Evolutionary conservation across 2,888 invertebrate species (phyloP).

Genomic region (Drosophila kanekoi): DNA sequence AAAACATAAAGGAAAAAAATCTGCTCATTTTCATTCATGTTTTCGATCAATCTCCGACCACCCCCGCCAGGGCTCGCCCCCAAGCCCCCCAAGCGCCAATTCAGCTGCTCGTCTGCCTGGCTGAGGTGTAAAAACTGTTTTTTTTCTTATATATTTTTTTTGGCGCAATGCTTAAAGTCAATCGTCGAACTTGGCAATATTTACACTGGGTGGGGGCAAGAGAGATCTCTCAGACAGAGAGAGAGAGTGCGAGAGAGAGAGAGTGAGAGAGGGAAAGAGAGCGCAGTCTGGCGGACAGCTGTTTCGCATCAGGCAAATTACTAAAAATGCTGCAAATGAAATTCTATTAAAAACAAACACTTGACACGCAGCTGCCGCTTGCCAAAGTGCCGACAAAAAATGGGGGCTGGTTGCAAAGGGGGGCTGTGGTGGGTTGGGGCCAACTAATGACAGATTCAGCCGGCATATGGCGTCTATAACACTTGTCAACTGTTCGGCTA

Average conservation of each 20-base stretch:
- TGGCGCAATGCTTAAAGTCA: conserved; percentile 72
- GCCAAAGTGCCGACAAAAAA: conserved; percentile 39
- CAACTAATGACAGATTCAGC: conserved; percentile 53
- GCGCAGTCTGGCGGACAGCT: conserved; percentile 50
- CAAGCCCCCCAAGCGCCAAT: neutral
- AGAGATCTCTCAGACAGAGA: neutral
- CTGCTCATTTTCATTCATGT: conserved; percentile 78
- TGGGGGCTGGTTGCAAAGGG: neutral
- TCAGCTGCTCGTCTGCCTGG: conserved; percentile 1
- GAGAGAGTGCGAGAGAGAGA: too few species aligned
- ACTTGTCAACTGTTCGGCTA: conserved; percentile 73
- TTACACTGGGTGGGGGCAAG: conserved; percentile 35
- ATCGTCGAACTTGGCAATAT: conserved; percentile 69
- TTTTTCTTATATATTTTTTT: conserved; percentile 27
- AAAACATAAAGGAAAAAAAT: conserved; percentile 42
- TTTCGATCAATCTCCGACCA: conserved; percentile 63
- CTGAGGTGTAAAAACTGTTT: conserved; percentile 64
- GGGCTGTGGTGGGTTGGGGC: neutral
- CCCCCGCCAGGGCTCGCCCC: neutral
- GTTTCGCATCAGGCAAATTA: conserved; percentile 76
- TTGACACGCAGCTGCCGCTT: conserved; percentile 73
- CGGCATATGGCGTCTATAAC: conserved; percentile 67
- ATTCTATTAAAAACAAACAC: conserved; percentile 80
- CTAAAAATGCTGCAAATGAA: conserved; percentile 73
- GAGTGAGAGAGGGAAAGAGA: neutral